Base-by-base conservation (phyloP, 2,888 invertebrate genomes). In the Apodemia hepburni region DNA sequence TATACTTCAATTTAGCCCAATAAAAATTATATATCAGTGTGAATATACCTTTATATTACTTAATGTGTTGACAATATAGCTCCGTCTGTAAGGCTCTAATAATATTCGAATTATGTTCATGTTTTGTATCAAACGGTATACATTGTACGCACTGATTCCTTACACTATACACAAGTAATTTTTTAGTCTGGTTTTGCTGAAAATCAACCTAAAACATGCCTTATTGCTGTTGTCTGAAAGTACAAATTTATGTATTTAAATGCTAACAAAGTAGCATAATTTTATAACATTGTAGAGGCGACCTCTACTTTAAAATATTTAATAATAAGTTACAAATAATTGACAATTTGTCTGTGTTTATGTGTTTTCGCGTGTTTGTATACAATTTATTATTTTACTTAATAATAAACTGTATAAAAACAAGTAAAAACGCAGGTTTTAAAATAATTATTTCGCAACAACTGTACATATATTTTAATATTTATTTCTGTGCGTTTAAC, bases 201-300 rank as follows among this genome's bases (percentile, higher is more conserved):
- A 22, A 42, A 5, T n/a, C 11, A 22, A 12, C 6, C 22, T 15
- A 54, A 54, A 27, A 5, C 1, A 27, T 27, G 15, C 12, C 54
- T 27, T 54, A 54, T 27, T 5, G 15, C 27, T 22, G 15, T 12
- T 12, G 54, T 15, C 54, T 54, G 27, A 54, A 15, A 54, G 54
- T 54, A 54, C 54, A 54, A 54, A 54, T 54, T 22, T 27, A 27
- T 54, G 54, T 54, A 15, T 54, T 54, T 54, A 54, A 27, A 27
- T 27, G 27, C 15, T 54, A 27, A 54, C 27, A 15, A 22, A 27
- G 7, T 54, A 54, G 27, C 15, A 54, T 54, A 6, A 42, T 15
- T 22, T 51, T 3, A 22, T 54, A 54, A 54, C 54, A 3, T 22
- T 11, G 54, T 54, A 15, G 11, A 54, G 18, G 54, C 12, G 27